Conservation (phyloP, 2,113 vertebrate genomes). For the Xenotilapia longispinis region DNA sequence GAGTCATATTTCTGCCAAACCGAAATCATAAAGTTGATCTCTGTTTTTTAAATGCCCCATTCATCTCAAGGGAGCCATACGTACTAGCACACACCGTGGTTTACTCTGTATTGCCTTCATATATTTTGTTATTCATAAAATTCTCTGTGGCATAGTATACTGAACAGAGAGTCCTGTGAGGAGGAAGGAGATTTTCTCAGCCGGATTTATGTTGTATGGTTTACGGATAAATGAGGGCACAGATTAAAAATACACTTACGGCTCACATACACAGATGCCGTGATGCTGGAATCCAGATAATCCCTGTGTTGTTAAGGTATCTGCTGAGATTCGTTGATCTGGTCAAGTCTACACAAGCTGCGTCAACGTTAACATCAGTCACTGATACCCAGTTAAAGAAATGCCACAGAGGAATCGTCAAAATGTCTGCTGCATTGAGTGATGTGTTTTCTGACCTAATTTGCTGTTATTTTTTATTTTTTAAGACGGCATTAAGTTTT, state of each 20-base stretch:
- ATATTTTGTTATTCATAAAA: slow-evolving; percentile 14
- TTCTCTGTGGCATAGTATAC: not conserved
- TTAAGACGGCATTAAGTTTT: not conserved
- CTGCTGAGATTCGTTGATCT: slow-evolving; percentile 5
- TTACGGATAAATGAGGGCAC: slow-evolving; percentile 24
- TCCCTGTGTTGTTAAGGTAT: slow-evolving; percentile 16
- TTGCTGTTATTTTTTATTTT: not conserved
- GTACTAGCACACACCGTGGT: not conserved
- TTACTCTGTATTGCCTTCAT: not conserved
- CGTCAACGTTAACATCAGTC: not conserved
- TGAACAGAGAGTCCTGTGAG: not conserved
- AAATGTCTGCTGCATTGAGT: not conserved
- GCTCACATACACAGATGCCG: not conserved
- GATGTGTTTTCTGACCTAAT: not conserved
- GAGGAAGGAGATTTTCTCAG: not conserved
- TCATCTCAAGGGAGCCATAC: not conserved
- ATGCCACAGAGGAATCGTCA: accelerated
- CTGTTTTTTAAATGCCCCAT: not conserved
- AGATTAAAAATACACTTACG: slow-evolving; percentile 1
- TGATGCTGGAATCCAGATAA: slow-evolving; percentile 25
- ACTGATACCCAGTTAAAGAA: not conserved
- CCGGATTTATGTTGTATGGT: slow-evolving; percentile 3
- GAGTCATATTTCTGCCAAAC: slow-evolving; percentile 1
- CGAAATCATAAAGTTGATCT: not conserved
- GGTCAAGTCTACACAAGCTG: not conserved